phyloP scores from a whole-genome alignment of 1,140 invertebrate species.

The Ceratoteleas bidentatus region DNA sequence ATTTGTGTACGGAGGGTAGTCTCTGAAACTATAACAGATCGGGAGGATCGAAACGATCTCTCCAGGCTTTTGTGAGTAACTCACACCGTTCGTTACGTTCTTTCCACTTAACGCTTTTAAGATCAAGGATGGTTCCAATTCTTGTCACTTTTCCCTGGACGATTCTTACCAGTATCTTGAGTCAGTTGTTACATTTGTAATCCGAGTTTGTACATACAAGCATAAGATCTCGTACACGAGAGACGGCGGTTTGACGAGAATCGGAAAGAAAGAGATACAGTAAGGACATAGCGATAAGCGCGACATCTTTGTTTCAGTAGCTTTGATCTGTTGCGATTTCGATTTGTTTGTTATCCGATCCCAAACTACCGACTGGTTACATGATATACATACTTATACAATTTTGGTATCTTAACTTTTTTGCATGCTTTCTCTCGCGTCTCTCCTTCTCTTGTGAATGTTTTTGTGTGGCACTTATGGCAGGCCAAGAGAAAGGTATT shows the following conservation, averaged over 20 bases:
- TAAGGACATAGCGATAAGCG: not conserved
- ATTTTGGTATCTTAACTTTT: constrained; percentile 82
- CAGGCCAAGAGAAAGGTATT: constrained; percentile 84
- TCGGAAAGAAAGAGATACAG: too few species aligned
- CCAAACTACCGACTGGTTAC: constrained; percentile 49
- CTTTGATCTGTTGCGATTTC: constrained; percentile 29
- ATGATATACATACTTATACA: constrained; percentile 75
- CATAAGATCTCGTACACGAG: too few species aligned
- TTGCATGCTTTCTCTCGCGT: constrained; percentile 83
- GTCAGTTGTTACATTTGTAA: too few species aligned
- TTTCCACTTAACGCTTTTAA: constrained; percentile 29
- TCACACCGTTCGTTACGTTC: constrained; percentile 5
- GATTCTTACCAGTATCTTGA: too few species aligned
- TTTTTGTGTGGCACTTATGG: constrained; percentile 83
- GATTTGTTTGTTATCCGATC: constrained; percentile 31
- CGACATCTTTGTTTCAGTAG: constrained; percentile 16
- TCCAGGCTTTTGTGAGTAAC: constrained; percentile 27
- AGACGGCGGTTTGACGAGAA: too few species aligned
- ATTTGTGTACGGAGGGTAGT: not conserved
- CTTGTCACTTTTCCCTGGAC: too few species aligned
- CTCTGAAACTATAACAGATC: too few species aligned
- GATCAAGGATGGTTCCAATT: too few species aligned
- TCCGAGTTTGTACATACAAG: too few species aligned
- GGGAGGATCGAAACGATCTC: too few species aligned
- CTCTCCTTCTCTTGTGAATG: constrained; percentile 83